Base-by-base conservation (phyloP, 2,888 invertebrate genomes). In the Orthosia gothica region DNA sequence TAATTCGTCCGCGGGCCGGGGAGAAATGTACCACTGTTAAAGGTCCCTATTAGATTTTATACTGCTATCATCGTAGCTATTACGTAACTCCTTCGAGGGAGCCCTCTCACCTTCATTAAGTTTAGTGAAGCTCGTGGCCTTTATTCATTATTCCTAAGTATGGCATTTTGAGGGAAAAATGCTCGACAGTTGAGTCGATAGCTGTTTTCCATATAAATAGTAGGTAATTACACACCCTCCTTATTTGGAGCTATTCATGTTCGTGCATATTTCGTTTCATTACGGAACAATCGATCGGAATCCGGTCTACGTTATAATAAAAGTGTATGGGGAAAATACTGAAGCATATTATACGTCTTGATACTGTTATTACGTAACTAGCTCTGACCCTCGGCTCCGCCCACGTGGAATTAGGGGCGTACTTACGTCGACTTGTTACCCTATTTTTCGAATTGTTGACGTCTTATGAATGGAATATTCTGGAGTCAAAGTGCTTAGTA, bases 1-100 rank as follows among this genome's bases (percentile, higher is more conserved):
- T 88, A 87, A 89, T 87, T 85, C 84, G 71, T 80, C 77, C 79
- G 80, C 79, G 74, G 77, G 73, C 78, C 66, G 58, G 65, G 81
- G 82, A 82, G 78, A 84, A 90, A 86, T 87, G 85, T 89, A 87
- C 90, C 87, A 92, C 90, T 92, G 91, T 91, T 91, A 91, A 88
- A 90, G 91, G 89, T 89, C 88, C 88, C 94, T 93, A 94, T 95
- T 95, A 95, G 93, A 94, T 95, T 95, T 95, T 95, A 95, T 94
- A 93, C 87, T 86, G 91, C 92, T 91, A 94, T 94, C 93, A 94
- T 91, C 91, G 92, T 92, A 89, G 89, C 90, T 84, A 91, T 94
- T 93, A 93, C 88, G 89, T 85, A 91, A 92, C 92, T 92, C 93
- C 93, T 94, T 91, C 86, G 91, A 89, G 92, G 90, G 89, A 89